A percentile compares a stretch with the other conserved stretches of the same genome.
These are phyloP conservation scores for Diploptera punctata DNA, from an alignment of 2,888 invertebrate species.

Conservation along the genomic window DNA sequence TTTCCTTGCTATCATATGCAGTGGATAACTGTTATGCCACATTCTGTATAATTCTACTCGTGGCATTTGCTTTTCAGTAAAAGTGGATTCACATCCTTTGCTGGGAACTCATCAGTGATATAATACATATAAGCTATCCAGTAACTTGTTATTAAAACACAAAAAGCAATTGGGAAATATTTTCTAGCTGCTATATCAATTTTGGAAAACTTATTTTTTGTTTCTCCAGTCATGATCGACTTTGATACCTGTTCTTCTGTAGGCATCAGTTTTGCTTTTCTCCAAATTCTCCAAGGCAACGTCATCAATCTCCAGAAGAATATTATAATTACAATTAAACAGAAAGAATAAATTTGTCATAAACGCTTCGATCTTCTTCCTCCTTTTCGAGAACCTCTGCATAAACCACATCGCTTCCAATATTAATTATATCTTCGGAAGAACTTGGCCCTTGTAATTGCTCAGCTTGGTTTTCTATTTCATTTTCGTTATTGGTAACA, in stretches of 20 bases:
- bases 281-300: constrained; percentile 39
- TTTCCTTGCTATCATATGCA: too few species aligned
- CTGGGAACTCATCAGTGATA: constrained; percentile 48
- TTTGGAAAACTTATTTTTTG: constrained; percentile 51
- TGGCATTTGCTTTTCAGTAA: neutral
- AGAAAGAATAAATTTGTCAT: too few species aligned
- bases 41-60: too few species aligned
- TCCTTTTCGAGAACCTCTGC: constrained; percentile 30
- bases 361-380: too few species aligned
- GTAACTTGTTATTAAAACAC: constrained; percentile 62
- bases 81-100: neutral
- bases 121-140: constrained; percentile 50
- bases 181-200: constrained; percentile 64
- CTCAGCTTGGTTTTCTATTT: neutral
- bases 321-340: too few species aligned
- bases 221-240: constrained; percentile 42
- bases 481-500: neutral
- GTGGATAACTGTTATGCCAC: too few species aligned
- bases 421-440: neutral
- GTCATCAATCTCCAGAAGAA: neutral
- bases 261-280: constrained; percentile 42
- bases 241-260: constrained; percentile 43
- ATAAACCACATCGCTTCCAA: constrained; percentile 31
- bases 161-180: constrained; percentile 62
- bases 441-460: neutral